Evolutionary conservation across 2,888 invertebrate species (phyloP), one percentile per base, ranked within the genome.

Genomic region (Dinocampus coccinellae): DNA sequence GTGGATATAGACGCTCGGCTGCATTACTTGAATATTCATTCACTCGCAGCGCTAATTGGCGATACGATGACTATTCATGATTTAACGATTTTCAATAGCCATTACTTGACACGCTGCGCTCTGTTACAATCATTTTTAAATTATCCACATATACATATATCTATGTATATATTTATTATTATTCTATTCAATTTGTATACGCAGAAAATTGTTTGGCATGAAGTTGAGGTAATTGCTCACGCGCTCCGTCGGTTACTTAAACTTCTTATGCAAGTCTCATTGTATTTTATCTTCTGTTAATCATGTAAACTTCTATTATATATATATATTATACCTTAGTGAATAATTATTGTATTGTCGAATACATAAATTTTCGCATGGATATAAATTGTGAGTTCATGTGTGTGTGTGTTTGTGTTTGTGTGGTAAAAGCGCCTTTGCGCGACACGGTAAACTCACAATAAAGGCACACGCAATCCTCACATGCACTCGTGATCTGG

Each of bases 61-160:
- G 83, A 83, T 84, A 80, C 81, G 81, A 83, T 84, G 84, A 83
- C 82, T 85, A 85, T 85, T 85, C 85, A 83, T 84, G 85, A 84
- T 83, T 83, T 82, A 81, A 83, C 83, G 83, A 84, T 85, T 86
- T 85, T 84, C 85, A 84, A 85, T 85, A 82, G 80, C 79, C 69
- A 77, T 78, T 81, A 82, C 80, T 80, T 78, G 80, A 83, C 80
- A 81, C 79, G 62, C 74, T 26, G 70, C 36, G 62, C 55, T 57
- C 47, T 69, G 10, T n/a, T n/a, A n/a, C 75, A 77, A 80, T 73
- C 70, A 70, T 76, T 22, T n/a, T 42, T 39, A 10, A 20, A 16
- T 61, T 16, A 16, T 26, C 24, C 29, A 11, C 7, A 6, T 24
- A 24, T 62, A 26, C 16, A 20, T 47, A n/a, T 13, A 9, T 26